Conservation (phyloP, 2,888 invertebrate genomes). For the Watsonalla binaria region DNA sequence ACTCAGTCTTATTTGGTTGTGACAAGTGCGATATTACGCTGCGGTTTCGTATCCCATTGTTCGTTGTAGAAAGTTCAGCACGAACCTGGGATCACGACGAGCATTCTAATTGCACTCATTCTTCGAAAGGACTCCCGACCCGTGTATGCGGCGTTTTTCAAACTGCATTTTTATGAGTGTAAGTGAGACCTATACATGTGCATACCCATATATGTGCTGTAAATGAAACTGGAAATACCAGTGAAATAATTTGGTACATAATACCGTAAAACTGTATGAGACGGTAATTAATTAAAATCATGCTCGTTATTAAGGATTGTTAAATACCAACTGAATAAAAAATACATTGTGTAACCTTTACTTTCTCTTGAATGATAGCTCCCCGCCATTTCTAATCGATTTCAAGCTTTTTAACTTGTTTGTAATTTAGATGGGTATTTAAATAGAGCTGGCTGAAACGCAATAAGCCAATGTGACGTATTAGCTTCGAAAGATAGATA, state of each 20-base stretch:
- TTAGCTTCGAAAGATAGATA: too few relatives aligned
- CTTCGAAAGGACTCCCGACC: constrained; percentile 27
- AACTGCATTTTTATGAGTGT: constrained; percentile 3
- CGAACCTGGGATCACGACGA: constrained; percentile 40
- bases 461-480: too few relatives aligned
- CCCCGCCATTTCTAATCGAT: constrained; percentile 33
- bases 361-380: constrained; percentile 27
- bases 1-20: constrained; percentile 23
- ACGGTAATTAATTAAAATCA: too few relatives aligned
- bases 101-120: constrained; percentile 52
- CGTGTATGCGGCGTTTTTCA: constrained; percentile 10
- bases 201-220: not conserved
- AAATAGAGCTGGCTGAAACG: not conserved
- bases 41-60: constrained; percentile 35
- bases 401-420: constrained; percentile 25
- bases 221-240: too few relatives aligned
- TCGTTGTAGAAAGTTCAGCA: constrained; percentile 55
- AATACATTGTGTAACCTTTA: constrained; percentile 16
- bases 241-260: too few relatives aligned
- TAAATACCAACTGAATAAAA: too few relatives aligned
- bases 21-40: constrained; percentile 27
- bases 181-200: not conserved
- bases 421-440: constrained; percentile 5
- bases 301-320: too few relatives aligned
- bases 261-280: too few relatives aligned